Percentiles rank a stretch among this genome's conserved stretches.
These are phyloP conservation scores for Folsomia manolachei DNA, from an alignment of 2,888 invertebrate genomes.

Conservation along the genomic window DNA sequence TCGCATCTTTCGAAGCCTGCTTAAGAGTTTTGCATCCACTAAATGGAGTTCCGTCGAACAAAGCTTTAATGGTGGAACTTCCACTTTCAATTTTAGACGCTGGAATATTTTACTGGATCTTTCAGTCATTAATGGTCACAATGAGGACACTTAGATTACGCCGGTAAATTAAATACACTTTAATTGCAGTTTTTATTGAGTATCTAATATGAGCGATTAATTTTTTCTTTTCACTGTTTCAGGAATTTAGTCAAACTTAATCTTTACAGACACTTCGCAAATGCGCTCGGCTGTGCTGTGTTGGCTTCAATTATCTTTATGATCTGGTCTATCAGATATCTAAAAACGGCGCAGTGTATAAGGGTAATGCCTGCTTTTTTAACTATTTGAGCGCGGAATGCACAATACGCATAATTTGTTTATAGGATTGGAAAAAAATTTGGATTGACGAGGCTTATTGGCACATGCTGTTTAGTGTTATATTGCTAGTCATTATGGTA, in stretches of 20 bases:
- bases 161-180: conserved; percentile 58
- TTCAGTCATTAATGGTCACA: conserved; percentile 81
- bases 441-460: conserved; percentile 96
- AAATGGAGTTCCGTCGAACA: conserved; percentile 63
- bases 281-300: conserved; percentile 86
- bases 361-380: conserved; percentile 60
- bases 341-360: conserved; percentile 71
- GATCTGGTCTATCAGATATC: conserved; percentile 84
- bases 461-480: conserved; percentile 86
- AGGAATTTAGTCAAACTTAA: conserved; percentile 87
- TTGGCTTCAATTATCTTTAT: conserved; percentile 87
- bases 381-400: no score
- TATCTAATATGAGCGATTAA: neutral
- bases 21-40: conserved; percentile 68
- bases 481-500: conserved; percentile 87
- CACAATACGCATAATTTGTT: conserved; percentile 5
- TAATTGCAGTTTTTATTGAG: no score
- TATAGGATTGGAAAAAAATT: conserved; percentile 79
- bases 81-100: conserved; percentile 82
- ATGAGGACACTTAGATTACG: conserved; percentile 82
- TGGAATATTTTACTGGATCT: conserved; percentile 93
- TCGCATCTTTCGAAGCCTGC: conserved; percentile 83
- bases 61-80: conserved; percentile 73
- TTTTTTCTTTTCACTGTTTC: conserved; percentile 52
- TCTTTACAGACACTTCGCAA: conserved; percentile 89